Conservation (phyloP, 2,113 vertebrate species). For the Cariama cristata region DNA sequence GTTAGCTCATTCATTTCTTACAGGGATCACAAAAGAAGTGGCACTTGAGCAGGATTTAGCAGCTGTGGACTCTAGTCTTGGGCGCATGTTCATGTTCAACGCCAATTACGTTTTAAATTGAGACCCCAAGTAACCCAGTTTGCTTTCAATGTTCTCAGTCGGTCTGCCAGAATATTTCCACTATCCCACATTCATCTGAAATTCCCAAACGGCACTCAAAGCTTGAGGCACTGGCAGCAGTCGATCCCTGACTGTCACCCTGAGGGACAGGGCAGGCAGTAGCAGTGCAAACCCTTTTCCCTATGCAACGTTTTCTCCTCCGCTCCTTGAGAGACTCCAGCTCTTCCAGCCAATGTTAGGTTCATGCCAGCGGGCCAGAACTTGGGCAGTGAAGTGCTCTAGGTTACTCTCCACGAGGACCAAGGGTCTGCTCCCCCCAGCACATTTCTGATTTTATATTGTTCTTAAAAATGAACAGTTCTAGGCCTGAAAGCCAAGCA, state of each 20-base stretch:
- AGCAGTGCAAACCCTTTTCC: neutral
- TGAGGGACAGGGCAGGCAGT: neutral
- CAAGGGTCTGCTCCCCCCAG: neutral
- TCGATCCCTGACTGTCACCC: rapidly evolving
- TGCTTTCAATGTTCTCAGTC: neutral
- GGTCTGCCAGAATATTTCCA: neutral
- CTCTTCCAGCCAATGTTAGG: neutral
- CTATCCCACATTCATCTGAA: neutral
- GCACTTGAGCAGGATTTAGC: neutral
- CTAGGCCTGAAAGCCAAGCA: neutral
- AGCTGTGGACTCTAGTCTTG: neutral
- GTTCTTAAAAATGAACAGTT: neutral
- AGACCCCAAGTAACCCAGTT: neutral
- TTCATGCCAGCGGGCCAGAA: neutral
- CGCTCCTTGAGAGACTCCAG: neutral
- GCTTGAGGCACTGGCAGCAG: neutral
- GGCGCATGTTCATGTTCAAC: rapidly evolving
- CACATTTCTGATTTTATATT: neutral
- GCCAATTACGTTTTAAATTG: neutral
- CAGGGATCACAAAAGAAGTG: neutral
- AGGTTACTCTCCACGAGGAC: neutral
- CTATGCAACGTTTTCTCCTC: neutral
- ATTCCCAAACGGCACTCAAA: neutral
- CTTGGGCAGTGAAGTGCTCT: neutral
- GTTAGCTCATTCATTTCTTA: neutral